Evolutionary conservation across 2,888 invertebrate species (phyloP).

Genomic region (Selenia dentaria): DNA sequence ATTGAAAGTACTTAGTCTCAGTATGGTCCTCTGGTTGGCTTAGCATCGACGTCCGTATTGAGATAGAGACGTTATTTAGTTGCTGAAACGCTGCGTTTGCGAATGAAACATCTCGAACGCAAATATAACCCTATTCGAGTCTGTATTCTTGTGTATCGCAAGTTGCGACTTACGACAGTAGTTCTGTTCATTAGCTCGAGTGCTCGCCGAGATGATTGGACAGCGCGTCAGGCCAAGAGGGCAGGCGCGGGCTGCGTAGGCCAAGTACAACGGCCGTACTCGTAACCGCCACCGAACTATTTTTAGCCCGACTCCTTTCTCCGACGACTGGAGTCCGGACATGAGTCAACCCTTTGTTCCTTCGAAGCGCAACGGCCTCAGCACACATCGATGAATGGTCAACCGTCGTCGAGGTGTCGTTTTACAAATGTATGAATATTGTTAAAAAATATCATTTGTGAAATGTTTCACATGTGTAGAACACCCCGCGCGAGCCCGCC

Average conservation of each 20-base stretch:
- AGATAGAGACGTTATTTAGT: too few species aligned
- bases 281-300: conserved; percentile 68
- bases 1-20: too few species aligned
- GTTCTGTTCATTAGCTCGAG: conserved; percentile 29
- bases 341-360: conserved; percentile 79
- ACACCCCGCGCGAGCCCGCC: conserved; percentile 28
- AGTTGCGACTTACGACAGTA: conserved; percentile 9
- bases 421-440: conserved; percentile 66
- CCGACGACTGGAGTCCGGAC: conserved; percentile 64
- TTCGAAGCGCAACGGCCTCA: conserved; percentile 54
- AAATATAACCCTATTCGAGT: conserved; percentile 18
- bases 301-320: conserved; percentile 74
- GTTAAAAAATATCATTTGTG: conserved; percentile 69
- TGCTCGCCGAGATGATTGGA: conserved; percentile 42
- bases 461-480: conserved; percentile 68
- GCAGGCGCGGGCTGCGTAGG: conserved; percentile 61
- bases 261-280: conserved; percentile 64
- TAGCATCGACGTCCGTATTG: too few species aligned
- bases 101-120: conserved; percentile 10
- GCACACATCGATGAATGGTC: conserved; percentile 39
- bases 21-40: neutral
- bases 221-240: conserved; percentile 46
- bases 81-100: conserved; percentile 2
- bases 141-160: neutral
- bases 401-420: conserved; percentile 56